Base-by-base conservation (phyloP, 2,888 invertebrate genomes). In the Sclerodermus sp. region DNA sequence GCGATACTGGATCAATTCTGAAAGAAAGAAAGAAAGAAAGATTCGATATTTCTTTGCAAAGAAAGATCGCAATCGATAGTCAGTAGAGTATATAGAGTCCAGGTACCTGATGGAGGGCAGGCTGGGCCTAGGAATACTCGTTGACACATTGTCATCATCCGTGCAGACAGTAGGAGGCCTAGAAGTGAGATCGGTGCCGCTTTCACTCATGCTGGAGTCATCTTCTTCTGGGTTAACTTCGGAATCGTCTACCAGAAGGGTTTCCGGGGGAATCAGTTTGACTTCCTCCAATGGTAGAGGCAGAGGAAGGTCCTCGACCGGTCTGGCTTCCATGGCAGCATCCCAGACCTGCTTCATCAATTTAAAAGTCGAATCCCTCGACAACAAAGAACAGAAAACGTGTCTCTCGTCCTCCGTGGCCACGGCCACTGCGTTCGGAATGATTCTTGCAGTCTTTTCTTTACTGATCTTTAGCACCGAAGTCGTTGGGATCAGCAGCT, bases 361-460 rank as follows among this genome's bases (percentile, higher is more conserved):
- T 70, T 89, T 88, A 80, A 89, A 92, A 0, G 95, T 93, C 58
- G 88, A 87, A 76, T 96, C 95, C 40, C 95, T 82, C 29, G 93
- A 93, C 64, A 96, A 85, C 59, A 96, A 84, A 54, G 93, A 93
- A 41, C 93, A 93, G 80, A 96, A 96, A 43, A 93, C 91, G 71
- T 92, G 91, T 55, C 84, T 83, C 42, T 93, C 88, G 68, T 91
- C 89, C 41, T 86, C 83, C n/a, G 94, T 94, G 51, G 85, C 84
- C 31, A 93, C 88, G 23, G 93, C 94, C 50, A 96, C 91, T 12
- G 96, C 96, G 79, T 96, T 96, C 42, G 96, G 96, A 69, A 96
- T 93, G 62, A 96, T 93, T 63, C 91, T 86, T 1, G 94, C 96
- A 51, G 94, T 95, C 80, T 92, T 93, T 80, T 95, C 95, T 76